Evolutionary conservation across 2,888 invertebrate genomes (phyloP), one percentile per base, ranked within the genome.

Genomic region (Caenorhabditis virilis): DNA sequence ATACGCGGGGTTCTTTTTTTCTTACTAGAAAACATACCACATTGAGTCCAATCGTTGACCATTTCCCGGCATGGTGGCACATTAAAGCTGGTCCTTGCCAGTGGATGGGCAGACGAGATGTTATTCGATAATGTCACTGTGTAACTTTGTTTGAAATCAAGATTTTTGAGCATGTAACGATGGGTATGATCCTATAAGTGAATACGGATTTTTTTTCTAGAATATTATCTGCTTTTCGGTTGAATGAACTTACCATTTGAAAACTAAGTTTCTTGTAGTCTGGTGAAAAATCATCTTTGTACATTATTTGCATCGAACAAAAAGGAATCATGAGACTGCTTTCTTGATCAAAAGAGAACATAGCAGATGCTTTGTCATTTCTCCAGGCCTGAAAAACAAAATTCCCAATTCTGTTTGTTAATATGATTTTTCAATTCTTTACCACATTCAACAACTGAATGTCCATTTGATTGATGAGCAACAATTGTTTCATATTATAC

Each of bases 321-420:
- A 52, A 25, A 7, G 65, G 59, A 5, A 65, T 46, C 30, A 47
- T 47, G 11, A 59, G 26, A 48, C 52, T 52, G 5, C 36, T 20
- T 6, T 26, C 43, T 15, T 42, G 55, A n/a, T 35, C 59, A 16
- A 59, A 45, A 9, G 59, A 18, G 22, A 72, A 26, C 15, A 52
- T 38, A 13, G 61, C 67, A 11, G 72, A 58, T 16, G 69, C 72
- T 46, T 65, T 63, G 49, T 72, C 72, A 22, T 72, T 69, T 13
- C 59, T 58, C 72, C 72, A 72, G 2, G 57, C 48, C 62, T 55
- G 53, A 22, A 47, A 38, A 30, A 6, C 30, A 30, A 30, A 6
- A 30, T 6, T 30, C 13, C 13, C 13, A 30, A 30, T 9, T 13
- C 30, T 6, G n/a, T n/a, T n/a, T n/a, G n/a, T n/a, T n/a, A n/a